Base-by-base conservation (phyloP, 2,888 invertebrate genomes). In the Hyposoter didymator region DNA sequence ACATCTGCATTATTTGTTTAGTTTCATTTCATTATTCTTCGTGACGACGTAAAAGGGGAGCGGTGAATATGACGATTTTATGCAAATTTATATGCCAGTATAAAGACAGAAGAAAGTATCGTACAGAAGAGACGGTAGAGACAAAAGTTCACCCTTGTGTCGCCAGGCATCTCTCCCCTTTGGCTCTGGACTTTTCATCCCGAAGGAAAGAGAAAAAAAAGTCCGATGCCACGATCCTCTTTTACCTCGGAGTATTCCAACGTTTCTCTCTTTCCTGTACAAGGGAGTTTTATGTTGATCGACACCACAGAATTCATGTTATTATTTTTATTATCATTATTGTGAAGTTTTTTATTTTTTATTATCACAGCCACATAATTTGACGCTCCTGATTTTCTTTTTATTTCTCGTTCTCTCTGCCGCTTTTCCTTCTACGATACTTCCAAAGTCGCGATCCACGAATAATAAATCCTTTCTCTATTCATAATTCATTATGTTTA, bases 1-100 rank as follows among this genome's bases (percentile, higher is more conserved):
- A 92, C 93, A 91, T 92, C 93, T 91, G 91, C 92, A 92, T 93
- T 93, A 93, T 93, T 93, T 93, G 93, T 93, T 93, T 93, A 92
- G 92, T 92, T 92, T 93, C 92, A 92, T 92, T 93, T 92, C 91
- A 93, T 92, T 92, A 92, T 92, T 91, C 91, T 90, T 59, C 70
- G 59, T 39, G 66, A 55, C 66, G 74, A 49, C 12, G 83, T n/a
- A 32, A 78, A 47, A 81, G 80, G 80, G 35, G 67, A 78, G 22
- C 74, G 67, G 49, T 47, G 89, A 88, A 78, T 87, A 90, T 89
- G 91, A 91, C 90, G 91, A 93, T 92, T 92, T 92, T 92, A 93
- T 93, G 93, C 92, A 93, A 93, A 93, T 70, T 79, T 75, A 19
- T 92, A 78, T 67, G 22, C n/a, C 35, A 47, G 28, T 39, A 28